phyloP scores from a whole-genome alignment of 1,140 invertebrate species.

The Hylyphantes graminicola region DNA sequence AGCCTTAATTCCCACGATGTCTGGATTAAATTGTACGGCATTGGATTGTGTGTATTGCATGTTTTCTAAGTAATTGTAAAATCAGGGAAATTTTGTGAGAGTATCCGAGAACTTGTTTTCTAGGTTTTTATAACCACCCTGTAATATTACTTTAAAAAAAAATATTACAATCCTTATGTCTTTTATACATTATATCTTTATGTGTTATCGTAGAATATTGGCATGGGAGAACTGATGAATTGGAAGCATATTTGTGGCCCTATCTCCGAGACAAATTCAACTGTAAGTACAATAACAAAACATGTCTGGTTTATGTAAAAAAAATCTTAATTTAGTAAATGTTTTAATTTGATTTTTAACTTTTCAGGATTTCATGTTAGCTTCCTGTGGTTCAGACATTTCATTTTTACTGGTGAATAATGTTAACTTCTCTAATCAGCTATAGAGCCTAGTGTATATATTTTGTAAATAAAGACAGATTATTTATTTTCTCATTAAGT shows the following conservation, averaged over 20 bases:
- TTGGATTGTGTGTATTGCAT: no score
- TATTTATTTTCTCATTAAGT: neutral
- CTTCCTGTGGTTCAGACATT: conserved; percentile 29
- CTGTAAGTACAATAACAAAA: conserved; percentile 13
- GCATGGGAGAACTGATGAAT: conserved; percentile 54
- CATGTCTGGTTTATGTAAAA: neutral
- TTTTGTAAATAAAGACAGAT: neutral
- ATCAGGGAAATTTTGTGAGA: no score
- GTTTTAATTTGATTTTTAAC: neutral
- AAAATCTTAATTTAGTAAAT: neutral
- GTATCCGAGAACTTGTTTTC: no score
- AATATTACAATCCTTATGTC: no score
- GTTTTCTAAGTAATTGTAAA: no score
- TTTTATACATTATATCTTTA: no score
- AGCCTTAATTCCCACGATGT: no score
- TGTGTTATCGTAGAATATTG: neutral
- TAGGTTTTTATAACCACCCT: no score
- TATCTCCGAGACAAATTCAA: conserved; percentile 4
- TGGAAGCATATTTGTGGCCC: conserved; percentile 50
- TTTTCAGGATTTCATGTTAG: conserved; percentile 21
- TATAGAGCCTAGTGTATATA: neutral
- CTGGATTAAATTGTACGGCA: no score
- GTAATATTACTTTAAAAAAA: no score
- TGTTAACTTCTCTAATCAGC: conserved; percentile 5
- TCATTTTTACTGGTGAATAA: conserved; percentile 42